These are phyloP conservation scores for Drosophila lacteicornis DNA, from an alignment of 1,140 invertebrate species.

Conservation along the genomic window DNA sequence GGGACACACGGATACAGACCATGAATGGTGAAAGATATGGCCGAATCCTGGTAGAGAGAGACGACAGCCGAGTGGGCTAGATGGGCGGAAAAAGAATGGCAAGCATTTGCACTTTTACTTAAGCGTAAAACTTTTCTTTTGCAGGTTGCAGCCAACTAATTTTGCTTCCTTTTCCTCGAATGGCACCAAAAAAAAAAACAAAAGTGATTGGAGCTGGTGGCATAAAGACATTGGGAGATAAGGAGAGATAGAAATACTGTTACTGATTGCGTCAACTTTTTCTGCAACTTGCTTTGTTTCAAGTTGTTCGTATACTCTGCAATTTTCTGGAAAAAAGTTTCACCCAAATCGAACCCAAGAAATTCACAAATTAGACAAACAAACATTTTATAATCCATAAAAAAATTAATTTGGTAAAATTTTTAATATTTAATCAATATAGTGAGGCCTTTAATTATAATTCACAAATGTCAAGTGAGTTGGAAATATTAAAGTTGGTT, in stretches of 20 bases:
- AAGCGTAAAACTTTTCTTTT: slow-evolving; percentile 75
- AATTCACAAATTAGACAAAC: no score
- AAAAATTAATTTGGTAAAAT: not conserved
- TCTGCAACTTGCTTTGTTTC: slow-evolving; percentile 58
- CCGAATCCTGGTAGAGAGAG: slow-evolving; percentile 6
- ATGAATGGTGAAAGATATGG: slow-evolving; percentile 36
- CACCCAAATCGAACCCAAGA: not conserved
- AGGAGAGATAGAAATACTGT: slow-evolving; percentile 55
- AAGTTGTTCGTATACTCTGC: slow-evolving; percentile 32
- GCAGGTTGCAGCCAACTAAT: slow-evolving; percentile 77
- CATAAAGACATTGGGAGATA: slow-evolving; percentile 17
- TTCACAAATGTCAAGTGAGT: not conserved
- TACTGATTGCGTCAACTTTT: slow-evolving; percentile 80
- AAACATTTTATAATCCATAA: no score
- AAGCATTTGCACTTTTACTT: slow-evolving; percentile 80
- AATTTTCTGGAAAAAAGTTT: not conserved
- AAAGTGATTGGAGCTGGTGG: slow-evolving; percentile 13
- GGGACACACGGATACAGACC: slow-evolving; percentile 29
- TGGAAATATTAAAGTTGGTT: not conserved
- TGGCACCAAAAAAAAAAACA: slow-evolving; percentile 12
- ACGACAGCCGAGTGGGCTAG: not conserved
- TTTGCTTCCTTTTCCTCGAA: slow-evolving; percentile 44
- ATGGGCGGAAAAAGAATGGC: slow-evolving; percentile 34
- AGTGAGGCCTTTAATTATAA: no score
- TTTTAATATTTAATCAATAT: no score